Percentiles rank a stretch among this genome's conserved stretches.
These are phyloP conservation scores for Drosophila sulfurigaster DNA, from an alignment of 1,140 invertebrate genomes.

Conservation along the genomic window DNA sequence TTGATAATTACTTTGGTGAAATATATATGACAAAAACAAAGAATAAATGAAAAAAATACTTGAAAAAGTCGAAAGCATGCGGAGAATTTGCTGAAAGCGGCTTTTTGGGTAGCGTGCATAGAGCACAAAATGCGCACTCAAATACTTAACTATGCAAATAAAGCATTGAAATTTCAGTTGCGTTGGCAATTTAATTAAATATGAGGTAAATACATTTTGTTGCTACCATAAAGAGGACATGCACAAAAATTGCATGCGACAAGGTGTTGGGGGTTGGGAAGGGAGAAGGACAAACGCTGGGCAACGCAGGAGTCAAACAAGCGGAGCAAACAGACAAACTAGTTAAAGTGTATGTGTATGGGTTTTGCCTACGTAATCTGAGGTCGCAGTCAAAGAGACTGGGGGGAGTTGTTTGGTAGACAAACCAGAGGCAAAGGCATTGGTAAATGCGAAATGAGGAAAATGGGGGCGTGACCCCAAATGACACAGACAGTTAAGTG, in stretches of 20 bases:
- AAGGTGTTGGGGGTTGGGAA: neutral
- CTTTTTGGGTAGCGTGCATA: slow-evolving; percentile 3
- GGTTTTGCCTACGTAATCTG: slow-evolving; percentile 12
- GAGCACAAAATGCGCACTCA: slow-evolving; percentile 25
- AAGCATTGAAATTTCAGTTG: slow-evolving; percentile 70
- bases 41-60: neutral
- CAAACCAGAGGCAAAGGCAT: slow-evolving; percentile 48
- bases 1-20: slow-evolving; percentile 1
- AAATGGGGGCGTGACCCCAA: slow-evolving; percentile 74
- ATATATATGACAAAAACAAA: neutral
- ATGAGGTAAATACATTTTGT: slow-evolving; percentile 73
- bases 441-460: slow-evolving; percentile 43
- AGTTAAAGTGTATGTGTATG: slow-evolving; percentile 62
- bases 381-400: neutral
- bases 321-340: slow-evolving; percentile 71
- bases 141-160: slow-evolving; percentile 71
- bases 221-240: slow-evolving; percentile 62
- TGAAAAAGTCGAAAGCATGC: neutral
- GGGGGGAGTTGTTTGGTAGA: slow-evolving; percentile 52
- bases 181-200: slow-evolving; percentile 77
- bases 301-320: slow-evolving; percentile 42
- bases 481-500: slow-evolving; percentile 76
- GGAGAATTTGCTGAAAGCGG: neutral
- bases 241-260: slow-evolving; percentile 75
- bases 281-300: neutral